Conservation (phyloP, 1,140 invertebrate genomes). For the Popillia japonica region DNA sequence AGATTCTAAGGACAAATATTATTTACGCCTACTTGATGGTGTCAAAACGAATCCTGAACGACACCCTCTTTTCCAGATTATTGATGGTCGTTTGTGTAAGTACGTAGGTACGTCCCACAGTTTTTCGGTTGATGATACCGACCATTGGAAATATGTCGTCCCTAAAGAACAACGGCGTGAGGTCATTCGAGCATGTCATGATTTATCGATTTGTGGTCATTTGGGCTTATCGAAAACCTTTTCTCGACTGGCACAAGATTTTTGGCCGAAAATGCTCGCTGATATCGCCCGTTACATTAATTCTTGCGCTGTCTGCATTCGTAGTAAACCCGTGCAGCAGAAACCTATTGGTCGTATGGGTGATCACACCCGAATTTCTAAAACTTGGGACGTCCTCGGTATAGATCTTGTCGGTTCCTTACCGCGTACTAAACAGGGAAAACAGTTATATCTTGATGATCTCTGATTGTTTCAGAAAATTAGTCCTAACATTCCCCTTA, state of each 20-base stretch:
- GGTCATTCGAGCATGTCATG: too few species aligned
- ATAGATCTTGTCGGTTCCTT: constrained; percentile 26
- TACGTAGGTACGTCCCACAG: too few species aligned
- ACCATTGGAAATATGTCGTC: too few species aligned
- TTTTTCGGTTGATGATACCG: too few species aligned
- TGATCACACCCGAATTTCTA: neutral
- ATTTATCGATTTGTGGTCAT: neutral
- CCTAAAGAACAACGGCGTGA: too few species aligned
- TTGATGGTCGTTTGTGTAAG: too few species aligned
- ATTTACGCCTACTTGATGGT: too few species aligned
- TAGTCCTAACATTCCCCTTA: constrained; percentile 14
- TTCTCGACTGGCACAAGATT: neutral
- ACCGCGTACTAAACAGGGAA: neutral
- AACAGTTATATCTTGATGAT: constrained; percentile 27
- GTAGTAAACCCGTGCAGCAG: neutral
- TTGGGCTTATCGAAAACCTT: neutral
- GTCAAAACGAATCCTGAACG: too few species aligned
- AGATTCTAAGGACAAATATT: too few species aligned
- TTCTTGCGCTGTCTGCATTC: neutral
- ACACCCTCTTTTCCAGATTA: too few species aligned
- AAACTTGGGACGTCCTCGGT: constrained; percentile 33
- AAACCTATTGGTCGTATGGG: constrained; percentile 12
- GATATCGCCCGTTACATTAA: constrained; percentile 7
- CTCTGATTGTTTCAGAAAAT: constrained; percentile 34
- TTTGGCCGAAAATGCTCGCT: constrained; percentile 33